A percentile compares a stretch with the other conserved stretches of the same genome.
Conservation (phyloP, 2,113 vertebrate genomes). For the Tetraodon nigroviridis region DNA sequence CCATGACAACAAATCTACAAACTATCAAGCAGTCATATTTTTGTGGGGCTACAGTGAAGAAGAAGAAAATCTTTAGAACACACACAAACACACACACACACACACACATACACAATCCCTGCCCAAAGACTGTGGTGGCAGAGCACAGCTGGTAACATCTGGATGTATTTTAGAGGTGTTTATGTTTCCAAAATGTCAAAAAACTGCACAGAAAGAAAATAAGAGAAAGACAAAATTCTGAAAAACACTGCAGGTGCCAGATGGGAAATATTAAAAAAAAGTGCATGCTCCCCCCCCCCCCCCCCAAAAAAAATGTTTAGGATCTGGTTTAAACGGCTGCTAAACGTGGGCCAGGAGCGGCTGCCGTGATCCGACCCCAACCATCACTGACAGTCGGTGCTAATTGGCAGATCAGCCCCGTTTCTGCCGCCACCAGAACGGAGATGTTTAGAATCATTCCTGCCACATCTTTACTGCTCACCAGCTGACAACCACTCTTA, state of each 20-base stretch:
- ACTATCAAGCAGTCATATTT: conserved; percentile 47
- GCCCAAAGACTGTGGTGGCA: conserved; percentile 71
- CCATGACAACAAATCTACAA: conserved; percentile 28
- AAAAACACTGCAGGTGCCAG: conserved; percentile 78
- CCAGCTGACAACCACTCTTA: conserved; percentile 65
- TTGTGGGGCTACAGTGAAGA: conserved; percentile 42
- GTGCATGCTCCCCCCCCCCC: not conserved
- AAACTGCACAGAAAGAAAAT: conserved; percentile 53
- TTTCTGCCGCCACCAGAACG: conserved; percentile 45
- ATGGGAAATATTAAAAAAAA: conserved; percentile 65
- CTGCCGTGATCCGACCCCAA: conserved; percentile 61
- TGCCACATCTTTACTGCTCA: conserved; percentile 34
- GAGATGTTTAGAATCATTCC: conserved; percentile 26
- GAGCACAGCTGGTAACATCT: conserved; percentile 78
- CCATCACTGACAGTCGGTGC: conserved; percentile 68
- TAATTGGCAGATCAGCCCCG: conserved; percentile 56
- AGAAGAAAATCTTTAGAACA: conserved; percentile 42
- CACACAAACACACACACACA: conserved; percentile 6
- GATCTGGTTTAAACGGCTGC: conserved; percentile 50
- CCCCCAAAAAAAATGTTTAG: conserved; percentile 71
- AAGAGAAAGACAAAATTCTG: conserved; percentile 51
- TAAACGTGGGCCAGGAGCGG: conserved; percentile 50
- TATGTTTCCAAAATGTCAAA: conserved; percentile 78
- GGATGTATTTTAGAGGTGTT: conserved; percentile 79
- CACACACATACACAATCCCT: conserved; percentile 38